Evolutionary conservation across 2,888 invertebrate species (phyloP), one percentile per base, ranked within the genome.

Genomic region (Epistrophe eligans): DNA sequence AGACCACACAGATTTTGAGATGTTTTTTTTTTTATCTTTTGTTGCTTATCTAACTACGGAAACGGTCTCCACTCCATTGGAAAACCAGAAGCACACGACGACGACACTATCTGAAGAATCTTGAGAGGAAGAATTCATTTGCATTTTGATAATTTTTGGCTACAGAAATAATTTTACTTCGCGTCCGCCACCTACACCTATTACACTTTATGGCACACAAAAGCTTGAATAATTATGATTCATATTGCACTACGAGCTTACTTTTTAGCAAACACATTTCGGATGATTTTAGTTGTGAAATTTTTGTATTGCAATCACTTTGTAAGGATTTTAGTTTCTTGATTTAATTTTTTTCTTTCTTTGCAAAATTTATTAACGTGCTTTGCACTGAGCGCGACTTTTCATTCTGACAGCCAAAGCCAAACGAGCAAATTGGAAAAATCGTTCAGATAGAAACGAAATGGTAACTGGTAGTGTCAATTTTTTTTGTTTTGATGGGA

Each of bases 351-450:
- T n/a, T 17, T 70, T 15, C 40, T 73, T 38, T 9, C 19, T 35
- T 60, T 62, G 81, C 40, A 7, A 70, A 38, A 60, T 8, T 76
- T 45, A 9, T 48, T 64, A 17, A 62, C 82, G 82, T 85, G 88
- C 79, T 48, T 73, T 48, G 15, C 48, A 55, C 9, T 50, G 82
- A 88, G 84, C 88, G 82, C 85, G 87, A 89, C 89, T 89, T 89
- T 83, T 77, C 81, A 66, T 88, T 89, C 89, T 89, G 28, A 24
- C 50, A 52, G 24, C 2, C 17, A 32, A 32, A 28, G 89, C 70
- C 85, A 89, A 79, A 81, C 48, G 43, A 60, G 67, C 64, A 71
- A 66, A 79, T 76, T 71, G 79, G 87, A 87, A 87, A 85, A 87
- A 87, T 87, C 83, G 83, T 87, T 87, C 55, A 45, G 76, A 60